Percentiles rank a stretch among this genome's conserved stretches.
phyloP scores from a whole-genome alignment of 1,140 invertebrate species.

The Halesus radiatus region DNA sequence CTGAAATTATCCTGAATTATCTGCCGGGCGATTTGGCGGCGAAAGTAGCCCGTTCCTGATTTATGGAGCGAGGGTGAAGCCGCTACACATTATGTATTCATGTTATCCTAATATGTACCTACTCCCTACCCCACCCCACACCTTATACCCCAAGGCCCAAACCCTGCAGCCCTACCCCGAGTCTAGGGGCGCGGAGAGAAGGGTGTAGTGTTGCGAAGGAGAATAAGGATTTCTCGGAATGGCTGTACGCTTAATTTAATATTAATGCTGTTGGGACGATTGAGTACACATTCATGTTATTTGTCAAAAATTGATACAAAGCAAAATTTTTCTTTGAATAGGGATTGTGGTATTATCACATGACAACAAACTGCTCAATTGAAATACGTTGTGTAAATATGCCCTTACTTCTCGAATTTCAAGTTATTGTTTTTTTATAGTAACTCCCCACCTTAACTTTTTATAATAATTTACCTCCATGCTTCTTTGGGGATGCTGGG shows the following conservation, averaged over 20 bases:
- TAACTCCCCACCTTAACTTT: too few species aligned
- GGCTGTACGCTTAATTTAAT: constrained; percentile 17
- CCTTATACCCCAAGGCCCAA: too few species aligned
- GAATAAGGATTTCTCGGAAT: not conserved
- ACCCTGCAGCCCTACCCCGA: not conserved
- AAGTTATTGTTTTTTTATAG: too few species aligned
- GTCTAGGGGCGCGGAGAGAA: not conserved
- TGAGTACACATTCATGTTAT: not conserved
- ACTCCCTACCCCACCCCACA: not conserved
- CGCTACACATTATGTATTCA: constrained; percentile 23
- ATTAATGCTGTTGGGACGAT: not conserved
- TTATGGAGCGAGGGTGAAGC: constrained; percentile 10
- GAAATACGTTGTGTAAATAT: too few species aligned
- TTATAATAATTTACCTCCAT: too few species aligned
- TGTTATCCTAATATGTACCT: constrained; percentile 39
- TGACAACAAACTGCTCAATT: too few species aligned
- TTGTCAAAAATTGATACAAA: too few species aligned
- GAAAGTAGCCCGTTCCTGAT: constrained; percentile 22
- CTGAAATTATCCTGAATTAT: constrained; percentile 8
- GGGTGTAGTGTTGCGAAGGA: constrained; percentile 22
- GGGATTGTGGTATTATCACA: too few species aligned
- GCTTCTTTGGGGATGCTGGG: too few species aligned
- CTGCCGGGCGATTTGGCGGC: not conserved
- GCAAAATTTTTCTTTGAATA: too few species aligned
- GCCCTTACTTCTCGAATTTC: too few species aligned